phyloP scores from a whole-genome alignment of 2,113 vertebrate species.

The Leuciscus idus region DNA sequence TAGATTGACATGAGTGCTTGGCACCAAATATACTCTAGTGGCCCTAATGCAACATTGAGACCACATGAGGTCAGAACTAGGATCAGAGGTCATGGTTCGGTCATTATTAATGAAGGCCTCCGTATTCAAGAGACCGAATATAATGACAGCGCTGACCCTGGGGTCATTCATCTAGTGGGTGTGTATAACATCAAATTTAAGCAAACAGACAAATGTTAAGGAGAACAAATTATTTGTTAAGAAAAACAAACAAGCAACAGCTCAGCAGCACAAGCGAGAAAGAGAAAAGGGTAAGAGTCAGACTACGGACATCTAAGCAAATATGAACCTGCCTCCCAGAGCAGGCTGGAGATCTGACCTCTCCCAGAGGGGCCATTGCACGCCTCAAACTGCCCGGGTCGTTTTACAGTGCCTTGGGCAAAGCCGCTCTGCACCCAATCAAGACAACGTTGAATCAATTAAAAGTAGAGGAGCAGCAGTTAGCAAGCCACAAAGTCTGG shows the following conservation, averaged over 20 bases:
- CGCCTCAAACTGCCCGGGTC: background rate
- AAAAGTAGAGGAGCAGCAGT: slow-evolving; percentile 42
- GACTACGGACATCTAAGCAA: slow-evolving; percentile 20
- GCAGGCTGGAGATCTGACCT: slow-evolving; percentile 44
- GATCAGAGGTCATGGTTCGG: slow-evolving; percentile 71
- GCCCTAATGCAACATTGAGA: slow-evolving; percentile 47
- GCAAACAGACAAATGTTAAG: slow-evolving; percentile 42
- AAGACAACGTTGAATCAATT: slow-evolving; percentile 54
- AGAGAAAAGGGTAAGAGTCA: slow-evolving; percentile 1
- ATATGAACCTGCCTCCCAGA: slow-evolving; percentile 29
- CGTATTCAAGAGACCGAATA: slow-evolving; percentile 65
- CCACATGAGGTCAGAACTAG: slow-evolving; percentile 66
- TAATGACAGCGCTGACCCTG: slow-evolving; percentile 64
- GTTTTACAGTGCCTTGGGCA: slow-evolving; percentile 33
- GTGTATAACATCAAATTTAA: slow-evolving; percentile 33
- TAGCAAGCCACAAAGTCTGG: slow-evolving; percentile 44
- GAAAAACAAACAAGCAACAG: slow-evolving; percentile 48
- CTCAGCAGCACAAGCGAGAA: background rate
- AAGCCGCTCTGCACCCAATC: slow-evolving; percentile 28
- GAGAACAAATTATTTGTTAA: slow-evolving; percentile 45
- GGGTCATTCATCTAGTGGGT: slow-evolving; percentile 62
- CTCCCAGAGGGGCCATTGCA: slow-evolving; percentile 37
- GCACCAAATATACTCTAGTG: slow-evolving; percentile 50
- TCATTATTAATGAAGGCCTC: slow-evolving; percentile 73
- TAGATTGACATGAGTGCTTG: slow-evolving; percentile 46